A percentile compares a stretch with the other conserved stretches of the same genome.
Conservation (phyloP, 2,797 vertebrate genomes). For the Phaenicophaeus curvirostris region DNA sequence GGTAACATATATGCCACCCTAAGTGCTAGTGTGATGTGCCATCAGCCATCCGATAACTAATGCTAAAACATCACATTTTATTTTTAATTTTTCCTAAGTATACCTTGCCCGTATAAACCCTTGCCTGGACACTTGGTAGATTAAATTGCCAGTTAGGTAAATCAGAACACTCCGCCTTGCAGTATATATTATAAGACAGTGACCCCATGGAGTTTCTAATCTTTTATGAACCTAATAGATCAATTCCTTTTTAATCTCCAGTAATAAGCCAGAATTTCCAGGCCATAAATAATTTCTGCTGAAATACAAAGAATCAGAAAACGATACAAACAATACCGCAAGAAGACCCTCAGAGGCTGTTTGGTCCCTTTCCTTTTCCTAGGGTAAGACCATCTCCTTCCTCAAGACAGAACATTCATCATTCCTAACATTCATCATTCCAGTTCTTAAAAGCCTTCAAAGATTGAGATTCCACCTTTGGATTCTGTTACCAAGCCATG, state of each 20-base stretch:
- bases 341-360: not conserved
- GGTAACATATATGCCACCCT: not conserved
- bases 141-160: not conserved
- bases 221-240: not conserved
- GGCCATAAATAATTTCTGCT: not conserved
- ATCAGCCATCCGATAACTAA: not conserved
- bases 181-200: not conserved
- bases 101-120: not conserved
- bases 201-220: not conserved
- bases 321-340: not conserved
- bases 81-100: not conserved
- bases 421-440: not conserved
- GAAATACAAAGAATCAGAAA: not conserved
- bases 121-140: not conserved
- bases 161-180: not conserved
- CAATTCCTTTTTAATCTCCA: not conserved
- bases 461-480: not conserved
- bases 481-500: not conserved
- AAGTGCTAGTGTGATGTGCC: not conserved
- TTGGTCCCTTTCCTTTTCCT: not conserved
- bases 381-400: not conserved
- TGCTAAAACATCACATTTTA: not conserved
- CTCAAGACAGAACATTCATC: not conserved
- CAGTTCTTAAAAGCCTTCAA: not conserved
- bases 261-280: not conserved